A percentile compares a stretch with the other conserved stretches of the same genome.
Conservation (phyloP, 2,797 vertebrate species). For the Apodemus agrarius region DNA sequence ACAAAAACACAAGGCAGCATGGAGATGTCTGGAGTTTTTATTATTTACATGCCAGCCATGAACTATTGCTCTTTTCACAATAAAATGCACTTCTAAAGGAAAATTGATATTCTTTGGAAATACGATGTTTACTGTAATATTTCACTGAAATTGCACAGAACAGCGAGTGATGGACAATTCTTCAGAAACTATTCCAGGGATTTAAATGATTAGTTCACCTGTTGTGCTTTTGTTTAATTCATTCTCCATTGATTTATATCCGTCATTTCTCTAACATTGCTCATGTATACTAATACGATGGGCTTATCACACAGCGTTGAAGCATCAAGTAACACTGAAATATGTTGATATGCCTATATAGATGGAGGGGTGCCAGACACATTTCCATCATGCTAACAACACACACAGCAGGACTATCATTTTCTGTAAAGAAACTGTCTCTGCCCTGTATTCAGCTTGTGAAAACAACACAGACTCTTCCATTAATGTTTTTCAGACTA, state of each 20-base stretch:
- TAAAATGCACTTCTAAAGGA: constrained; percentile 62
- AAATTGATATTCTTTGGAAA: constrained; percentile 71
- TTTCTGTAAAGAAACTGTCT: constrained; percentile 5
- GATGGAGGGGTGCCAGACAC: background rate
- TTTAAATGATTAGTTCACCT: constrained; percentile 69
- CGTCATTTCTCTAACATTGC: constrained; percentile 34
- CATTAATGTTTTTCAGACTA: constrained; percentile 20
- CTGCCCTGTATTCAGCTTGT: background rate
- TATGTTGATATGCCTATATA: constrained; percentile 31
- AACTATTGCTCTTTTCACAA: constrained; percentile 57
- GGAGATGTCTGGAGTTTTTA: constrained; percentile 38
- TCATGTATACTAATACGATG: background rate
- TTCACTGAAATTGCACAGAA: constrained; percentile 69
- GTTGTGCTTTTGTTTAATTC: constrained; percentile 59
- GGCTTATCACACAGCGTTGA: constrained; percentile 32
- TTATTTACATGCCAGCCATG: constrained; percentile 23
- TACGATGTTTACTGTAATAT: constrained; percentile 64
- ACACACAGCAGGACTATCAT: background rate
- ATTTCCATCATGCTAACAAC: constrained; percentile 31
- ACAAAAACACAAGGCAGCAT: constrained; percentile 36
- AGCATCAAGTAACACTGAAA: constrained; percentile 33
- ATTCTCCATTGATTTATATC: constrained; percentile 66
- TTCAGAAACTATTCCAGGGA: constrained; percentile 22
- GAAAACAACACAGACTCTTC: background rate
- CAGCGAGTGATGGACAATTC: constrained; percentile 58